These are phyloP conservation scores for Pipra filicauda DNA, from an alignment of 2,113 vertebrate genomes.

Conservation along the genomic window DNA sequence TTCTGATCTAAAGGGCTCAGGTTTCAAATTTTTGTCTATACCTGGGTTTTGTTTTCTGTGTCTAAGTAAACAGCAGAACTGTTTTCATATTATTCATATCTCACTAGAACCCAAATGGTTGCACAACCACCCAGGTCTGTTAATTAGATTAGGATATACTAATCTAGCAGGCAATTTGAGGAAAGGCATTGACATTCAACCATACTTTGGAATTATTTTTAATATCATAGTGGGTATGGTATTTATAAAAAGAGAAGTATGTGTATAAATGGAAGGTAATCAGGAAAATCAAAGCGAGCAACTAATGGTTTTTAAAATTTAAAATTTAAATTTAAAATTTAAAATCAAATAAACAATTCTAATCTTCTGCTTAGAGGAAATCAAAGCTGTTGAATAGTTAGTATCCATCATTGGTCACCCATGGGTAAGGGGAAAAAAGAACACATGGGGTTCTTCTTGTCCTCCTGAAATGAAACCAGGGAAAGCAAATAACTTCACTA, in stretches of 20 bases:
- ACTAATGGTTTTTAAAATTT: neutral
- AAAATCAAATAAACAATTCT: neutral
- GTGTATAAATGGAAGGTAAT: neutral
- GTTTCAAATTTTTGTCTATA: neutral
- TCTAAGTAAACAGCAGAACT: neutral
- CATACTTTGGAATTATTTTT: neutral
- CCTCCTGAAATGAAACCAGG: neutral
- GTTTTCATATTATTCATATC: neutral
- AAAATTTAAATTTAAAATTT: neutral
- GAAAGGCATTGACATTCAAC: neutral
- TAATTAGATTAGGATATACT: neutral
- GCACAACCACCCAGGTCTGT: neutral
- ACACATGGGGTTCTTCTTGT: rapidly evolving
- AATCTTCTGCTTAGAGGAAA: neutral
- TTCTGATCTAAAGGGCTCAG: neutral
- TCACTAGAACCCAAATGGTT: neutral
- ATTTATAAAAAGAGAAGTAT: neutral
- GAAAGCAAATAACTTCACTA: neutral
- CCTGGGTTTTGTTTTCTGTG: neutral
- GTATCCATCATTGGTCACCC: neutral
- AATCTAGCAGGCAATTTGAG: neutral
- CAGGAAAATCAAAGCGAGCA: neutral
- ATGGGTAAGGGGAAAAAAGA: neutral
- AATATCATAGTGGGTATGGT: rapidly evolving
- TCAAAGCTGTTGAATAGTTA: neutral